These are phyloP conservation scores for Bathynomus jamesi DNA, from an alignment of 1,140 invertebrate species.

Conservation along the genomic window DNA sequence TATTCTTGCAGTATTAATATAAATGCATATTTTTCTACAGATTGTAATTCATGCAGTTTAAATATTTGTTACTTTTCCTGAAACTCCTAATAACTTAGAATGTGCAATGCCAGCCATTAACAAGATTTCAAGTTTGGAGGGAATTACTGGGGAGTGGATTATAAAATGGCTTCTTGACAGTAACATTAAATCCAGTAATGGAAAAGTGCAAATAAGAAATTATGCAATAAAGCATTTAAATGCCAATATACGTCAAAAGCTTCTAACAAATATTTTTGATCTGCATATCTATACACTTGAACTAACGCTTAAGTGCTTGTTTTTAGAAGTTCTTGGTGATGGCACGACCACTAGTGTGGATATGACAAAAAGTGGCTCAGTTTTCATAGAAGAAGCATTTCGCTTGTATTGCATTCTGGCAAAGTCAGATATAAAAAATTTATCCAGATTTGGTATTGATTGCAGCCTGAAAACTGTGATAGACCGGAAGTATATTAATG, in stretches of 20 bases:
- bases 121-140: not conserved
- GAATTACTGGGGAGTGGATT: not conserved
- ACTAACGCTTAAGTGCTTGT: not conserved
- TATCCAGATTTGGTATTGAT: not conserved
- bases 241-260: not conserved
- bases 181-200: not conserved
- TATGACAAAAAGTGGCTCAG: not conserved
- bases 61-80: not conserved
- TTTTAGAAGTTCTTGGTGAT: not conserved
- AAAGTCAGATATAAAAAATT: not conserved
- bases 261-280: not conserved
- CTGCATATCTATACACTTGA: not conserved
- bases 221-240: not conserved
- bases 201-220: not conserved
- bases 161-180: not conserved
- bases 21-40: not conserved
- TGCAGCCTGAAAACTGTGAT: not conserved
- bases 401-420: not conserved
- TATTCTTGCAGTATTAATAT: not conserved
- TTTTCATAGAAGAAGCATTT: not conserved
- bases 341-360: not conserved
- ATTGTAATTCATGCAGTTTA: not conserved
- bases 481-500: not conserved
- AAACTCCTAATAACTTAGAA: not conserved
- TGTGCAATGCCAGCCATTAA: not conserved